phyloP scores from a whole-genome alignment of 2,797 vertebrate genomes.

The Melanotaenia trifasciata region DNA sequence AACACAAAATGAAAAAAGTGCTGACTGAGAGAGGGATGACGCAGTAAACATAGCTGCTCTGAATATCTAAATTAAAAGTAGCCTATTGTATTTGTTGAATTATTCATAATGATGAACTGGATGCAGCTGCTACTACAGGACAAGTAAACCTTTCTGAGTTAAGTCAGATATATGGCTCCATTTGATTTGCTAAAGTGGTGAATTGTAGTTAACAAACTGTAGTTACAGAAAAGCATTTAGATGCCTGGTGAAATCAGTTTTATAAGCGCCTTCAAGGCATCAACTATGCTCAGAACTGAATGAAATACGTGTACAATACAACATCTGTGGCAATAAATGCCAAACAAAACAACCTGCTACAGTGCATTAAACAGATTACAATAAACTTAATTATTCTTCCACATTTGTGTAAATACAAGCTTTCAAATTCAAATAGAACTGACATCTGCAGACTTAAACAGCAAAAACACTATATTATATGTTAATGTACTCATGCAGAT shows the following conservation, averaged over 20 bases:
- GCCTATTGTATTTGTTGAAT: slow-evolving; percentile 76
- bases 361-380: slow-evolving; percentile 20
- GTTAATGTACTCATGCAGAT: neutral
- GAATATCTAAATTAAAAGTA: slow-evolving; percentile 81
- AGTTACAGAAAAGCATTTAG: slow-evolving; percentile 29
- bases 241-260: slow-evolving; percentile 32
- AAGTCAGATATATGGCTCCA: slow-evolving; percentile 56
- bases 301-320: slow-evolving; percentile 18
- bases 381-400: slow-evolving; percentile 22
- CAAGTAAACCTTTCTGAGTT: slow-evolving; percentile 42
- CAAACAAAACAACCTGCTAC: slow-evolving; percentile 18
- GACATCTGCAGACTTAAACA: slow-evolving; percentile 2
- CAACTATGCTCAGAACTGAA: slow-evolving; percentile 18
- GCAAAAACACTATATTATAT: neutral
- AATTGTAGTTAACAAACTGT: slow-evolving; percentile 56
- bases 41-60: slow-evolving; percentile 72
- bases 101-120: slow-evolving; percentile 75
- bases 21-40: slow-evolving; percentile 77
- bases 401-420: neutral
- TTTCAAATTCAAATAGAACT: slow-evolving; percentile 7
- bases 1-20: slow-evolving; percentile 65
- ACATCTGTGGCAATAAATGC: slow-evolving; percentile 10
- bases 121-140: slow-evolving; percentile 61
- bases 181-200: slow-evolving; percentile 50
- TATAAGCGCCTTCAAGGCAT: slow-evolving; percentile 1